These are phyloP conservation scores for Python bivittatus DNA, from an alignment of 2,113 vertebrate genomes.

Conservation along the genomic window DNA sequence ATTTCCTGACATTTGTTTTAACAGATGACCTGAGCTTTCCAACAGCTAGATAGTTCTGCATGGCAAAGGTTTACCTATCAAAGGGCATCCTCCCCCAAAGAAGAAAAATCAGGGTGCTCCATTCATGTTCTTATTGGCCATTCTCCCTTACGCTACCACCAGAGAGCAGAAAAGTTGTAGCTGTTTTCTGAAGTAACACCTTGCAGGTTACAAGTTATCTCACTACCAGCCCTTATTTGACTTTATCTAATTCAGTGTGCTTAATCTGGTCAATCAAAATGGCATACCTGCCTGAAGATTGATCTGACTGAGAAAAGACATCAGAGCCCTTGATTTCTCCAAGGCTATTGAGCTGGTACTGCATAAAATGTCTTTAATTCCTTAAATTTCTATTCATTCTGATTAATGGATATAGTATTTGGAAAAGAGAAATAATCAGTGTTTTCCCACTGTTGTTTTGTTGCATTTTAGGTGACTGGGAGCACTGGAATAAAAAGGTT, in stretches of 20 bases:
- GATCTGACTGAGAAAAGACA: neutral
- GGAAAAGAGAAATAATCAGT: neutral
- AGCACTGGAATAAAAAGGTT: conserved; percentile 77
- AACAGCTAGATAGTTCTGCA: neutral
- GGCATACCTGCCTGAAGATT: neutral
- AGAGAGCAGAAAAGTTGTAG: neutral
- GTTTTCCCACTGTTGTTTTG: neutral
- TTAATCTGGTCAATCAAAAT: neutral
- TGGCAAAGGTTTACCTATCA: neutral
- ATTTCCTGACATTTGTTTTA: neutral
- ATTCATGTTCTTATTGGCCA: neutral
- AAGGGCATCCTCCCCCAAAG: neutral
- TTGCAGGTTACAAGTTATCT: neutral
- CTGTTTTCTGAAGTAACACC: neutral
- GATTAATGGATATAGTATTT: neutral
- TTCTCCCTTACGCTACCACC: neutral
- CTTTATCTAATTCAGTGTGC: neutral
- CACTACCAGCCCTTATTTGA: neutral
- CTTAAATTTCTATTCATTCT: neutral
- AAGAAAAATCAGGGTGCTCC: neutral
- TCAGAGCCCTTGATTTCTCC: neutral
- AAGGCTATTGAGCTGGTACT: neutral
- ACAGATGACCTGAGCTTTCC: neutral
- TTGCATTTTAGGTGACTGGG: conserved; percentile 69
- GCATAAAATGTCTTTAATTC: neutral